Evolutionary conservation across 2,797 vertebrate species (phyloP).

Genomic region (Geotrypetes seraphini): DNA sequence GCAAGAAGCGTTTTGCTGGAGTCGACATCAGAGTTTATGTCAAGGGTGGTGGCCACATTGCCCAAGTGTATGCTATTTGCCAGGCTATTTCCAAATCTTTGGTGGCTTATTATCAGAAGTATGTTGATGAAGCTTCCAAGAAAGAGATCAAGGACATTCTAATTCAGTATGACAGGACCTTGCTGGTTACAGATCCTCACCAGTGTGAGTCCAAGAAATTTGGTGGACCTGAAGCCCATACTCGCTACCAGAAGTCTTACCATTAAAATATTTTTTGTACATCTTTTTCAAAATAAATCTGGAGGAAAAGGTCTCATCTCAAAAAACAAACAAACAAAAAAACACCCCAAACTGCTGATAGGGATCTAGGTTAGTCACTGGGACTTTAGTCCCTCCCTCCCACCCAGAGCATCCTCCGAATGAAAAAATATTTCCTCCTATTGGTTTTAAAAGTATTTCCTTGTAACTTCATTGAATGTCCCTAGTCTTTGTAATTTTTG

Average conservation of each 20-base stretch:
- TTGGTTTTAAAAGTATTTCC: too few relatives aligned
- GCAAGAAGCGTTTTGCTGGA: slow-evolving; percentile 92
- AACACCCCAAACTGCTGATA: too few relatives aligned
- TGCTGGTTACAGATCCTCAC: slow-evolving; percentile 92
- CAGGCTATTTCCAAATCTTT: too few relatives aligned
- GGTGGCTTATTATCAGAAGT: too few relatives aligned
- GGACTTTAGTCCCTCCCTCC: too few relatives aligned
- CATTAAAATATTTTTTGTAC: slow-evolving; percentile 71
- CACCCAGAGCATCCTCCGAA: too few relatives aligned
- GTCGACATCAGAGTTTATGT: slow-evolving; percentile 96
- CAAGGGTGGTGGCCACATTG: slow-evolving; percentile 94
- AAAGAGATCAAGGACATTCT: slow-evolving; percentile 98
- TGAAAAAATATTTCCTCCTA: too few relatives aligned
- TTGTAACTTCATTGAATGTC: too few relatives aligned
- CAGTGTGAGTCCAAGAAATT: slow-evolving; percentile 98
- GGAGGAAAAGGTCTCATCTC: too few relatives aligned
- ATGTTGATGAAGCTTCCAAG: slow-evolving; percentile 97
- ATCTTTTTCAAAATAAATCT: slow-evolving; percentile 64
- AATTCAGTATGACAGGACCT: slow-evolving; percentile 95
- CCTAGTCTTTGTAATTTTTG: too few relatives aligned
- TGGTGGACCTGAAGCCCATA: slow-evolving; percentile 94
- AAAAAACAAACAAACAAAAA: too few relatives aligned
- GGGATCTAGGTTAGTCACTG: too few relatives aligned
- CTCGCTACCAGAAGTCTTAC: slow-evolving; percentile 98
- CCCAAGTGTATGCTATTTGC: slow-evolving; percentile 93